Evolutionary conservation across 2,797 vertebrate species (phyloP).

Genomic region (Percopsis omiscomaycus): DNA sequence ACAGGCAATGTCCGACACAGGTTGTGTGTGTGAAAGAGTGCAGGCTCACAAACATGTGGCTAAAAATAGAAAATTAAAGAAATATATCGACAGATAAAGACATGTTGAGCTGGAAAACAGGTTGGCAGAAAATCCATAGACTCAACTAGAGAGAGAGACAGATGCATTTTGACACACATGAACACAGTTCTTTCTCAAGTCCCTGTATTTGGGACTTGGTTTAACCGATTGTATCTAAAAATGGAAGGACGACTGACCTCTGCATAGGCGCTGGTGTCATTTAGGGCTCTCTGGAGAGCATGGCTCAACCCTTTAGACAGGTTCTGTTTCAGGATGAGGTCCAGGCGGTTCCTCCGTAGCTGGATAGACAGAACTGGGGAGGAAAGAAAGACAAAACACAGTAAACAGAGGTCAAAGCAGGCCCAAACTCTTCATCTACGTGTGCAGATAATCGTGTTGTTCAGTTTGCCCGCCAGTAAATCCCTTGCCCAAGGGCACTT

Average conservation of each 20-base stretch:
- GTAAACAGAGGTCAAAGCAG: not conserved
- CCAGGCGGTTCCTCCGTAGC: slow-evolving; percentile 81
- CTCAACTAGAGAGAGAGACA: not conserved
- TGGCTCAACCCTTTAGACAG: slow-evolving; percentile 87
- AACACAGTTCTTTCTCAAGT: not conserved
- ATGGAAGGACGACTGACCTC: slow-evolving; percentile 77
- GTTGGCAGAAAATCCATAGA: slow-evolving; percentile 53
- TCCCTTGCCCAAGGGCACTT: too few species aligned
- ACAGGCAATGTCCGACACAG: not conserved
- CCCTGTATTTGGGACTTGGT: too few species aligned
- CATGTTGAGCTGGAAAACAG: slow-evolving; percentile 9
- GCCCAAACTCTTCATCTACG: not conserved
- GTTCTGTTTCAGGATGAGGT: slow-evolving; percentile 81
- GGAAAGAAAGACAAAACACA: not conserved
- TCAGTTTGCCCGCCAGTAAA: too few species aligned
- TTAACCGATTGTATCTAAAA: not conserved
- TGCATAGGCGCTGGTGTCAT: slow-evolving; percentile 76
- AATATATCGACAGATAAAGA: slow-evolving; percentile 46
- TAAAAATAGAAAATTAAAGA: slow-evolving; percentile 39
- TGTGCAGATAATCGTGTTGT: too few species aligned
- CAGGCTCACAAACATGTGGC: slow-evolving; percentile 57
- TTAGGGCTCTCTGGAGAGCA: slow-evolving; percentile 86
- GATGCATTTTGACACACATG: not conserved
- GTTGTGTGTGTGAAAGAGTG: not conserved
- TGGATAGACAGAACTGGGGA: slow-evolving; percentile 88